Percentiles rank a stretch among this genome's conserved stretches.
phyloP scores from a whole-genome alignment of 2,113 vertebrate species.

The Andinoacara biseriatus region DNA sequence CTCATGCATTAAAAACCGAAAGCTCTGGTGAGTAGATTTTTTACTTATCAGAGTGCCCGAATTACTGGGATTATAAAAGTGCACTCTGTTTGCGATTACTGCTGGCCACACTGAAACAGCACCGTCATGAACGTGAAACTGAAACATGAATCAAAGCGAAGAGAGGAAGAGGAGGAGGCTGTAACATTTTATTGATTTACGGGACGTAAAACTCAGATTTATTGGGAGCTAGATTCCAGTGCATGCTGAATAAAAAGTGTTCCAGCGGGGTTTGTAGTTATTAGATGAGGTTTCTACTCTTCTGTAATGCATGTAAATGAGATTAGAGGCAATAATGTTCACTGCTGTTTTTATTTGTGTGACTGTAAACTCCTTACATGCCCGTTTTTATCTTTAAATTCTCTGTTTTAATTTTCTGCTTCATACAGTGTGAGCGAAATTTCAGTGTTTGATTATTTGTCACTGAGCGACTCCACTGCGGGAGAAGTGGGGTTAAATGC shows the following conservation, averaged over 20 bases:
- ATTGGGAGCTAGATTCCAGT: background rate
- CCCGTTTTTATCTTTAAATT: background rate
- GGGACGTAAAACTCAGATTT: constrained; percentile 26
- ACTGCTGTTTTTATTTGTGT: background rate
- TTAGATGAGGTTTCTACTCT: constrained; percentile 7
- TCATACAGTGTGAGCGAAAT: background rate
- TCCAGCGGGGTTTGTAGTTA: background rate
- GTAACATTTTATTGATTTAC: constrained; percentile 42
- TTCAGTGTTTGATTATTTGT: background rate
- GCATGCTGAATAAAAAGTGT: background rate
- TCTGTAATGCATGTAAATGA: constrained; percentile 8
- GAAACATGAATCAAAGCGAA: constrained; percentile 42
- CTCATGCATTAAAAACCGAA: constrained; percentile 34
- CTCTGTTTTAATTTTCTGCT: background rate
- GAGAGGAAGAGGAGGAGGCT: constrained; percentile 28
- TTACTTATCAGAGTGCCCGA: constrained; percentile 41
- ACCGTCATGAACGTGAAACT: constrained; percentile 15
- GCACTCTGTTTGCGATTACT: constrained; percentile 41
- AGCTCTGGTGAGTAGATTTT: constrained; percentile 59
- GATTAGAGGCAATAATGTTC: constrained; percentile 12
- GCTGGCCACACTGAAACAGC: constrained; percentile 9
- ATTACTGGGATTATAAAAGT: constrained; percentile 61
- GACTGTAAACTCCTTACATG: background rate
- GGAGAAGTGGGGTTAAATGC: background rate
- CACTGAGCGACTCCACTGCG: background rate